A percentile compares a stretch with the other conserved stretches of the same genome.
These are phyloP conservation scores for Sinelater perroti DNA, from an alignment of 2,888 invertebrate species.

Conservation along the genomic window DNA sequence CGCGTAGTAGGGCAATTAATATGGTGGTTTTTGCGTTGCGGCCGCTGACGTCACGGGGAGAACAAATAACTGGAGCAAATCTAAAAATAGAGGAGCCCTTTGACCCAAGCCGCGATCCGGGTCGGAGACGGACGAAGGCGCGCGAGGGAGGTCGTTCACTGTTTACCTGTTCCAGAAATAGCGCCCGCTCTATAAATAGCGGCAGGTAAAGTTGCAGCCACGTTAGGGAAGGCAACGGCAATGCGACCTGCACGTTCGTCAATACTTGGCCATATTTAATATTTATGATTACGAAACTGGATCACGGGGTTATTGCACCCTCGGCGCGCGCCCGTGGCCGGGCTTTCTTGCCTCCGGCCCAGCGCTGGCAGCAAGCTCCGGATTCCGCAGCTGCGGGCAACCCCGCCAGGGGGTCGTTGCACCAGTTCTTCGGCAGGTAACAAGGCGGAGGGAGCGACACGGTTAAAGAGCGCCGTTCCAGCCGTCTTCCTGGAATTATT, in stretches of 20 bases:
- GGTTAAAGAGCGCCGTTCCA: neutral
- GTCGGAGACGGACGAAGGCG: conserved; percentile 39
- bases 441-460: too few species aligned
- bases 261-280: conserved; percentile 38
- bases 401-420: too few species aligned
- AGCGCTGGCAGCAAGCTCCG: too few species aligned
- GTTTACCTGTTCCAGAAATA: conserved; percentile 46
- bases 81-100: conserved; percentile 40
- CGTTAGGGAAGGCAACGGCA: conserved; percentile 22
- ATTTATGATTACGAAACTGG: conserved; percentile 42
- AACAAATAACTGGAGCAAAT: conserved; percentile 35
- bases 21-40: conserved; percentile 16
- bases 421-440: too few species aligned
- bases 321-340: conserved; percentile 27
- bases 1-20: conserved; percentile 1
- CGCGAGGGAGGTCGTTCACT: conserved; percentile 48
- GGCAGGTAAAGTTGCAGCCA: conserved; percentile 30
- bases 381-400: too few species aligned
- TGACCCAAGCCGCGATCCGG: conserved; percentile 38
- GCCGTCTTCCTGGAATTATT: neutral
- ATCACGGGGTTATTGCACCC: conserved; percentile 44
- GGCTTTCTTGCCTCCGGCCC: conserved; percentile 21
- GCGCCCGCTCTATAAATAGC: conserved; percentile 44
- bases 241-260: conserved; percentile 32
- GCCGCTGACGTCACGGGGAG: conserved; percentile 24